Evolutionary conservation across 2,797 vertebrate species (phyloP).

Genomic region (Kryptolebias ocellatus): DNA sequence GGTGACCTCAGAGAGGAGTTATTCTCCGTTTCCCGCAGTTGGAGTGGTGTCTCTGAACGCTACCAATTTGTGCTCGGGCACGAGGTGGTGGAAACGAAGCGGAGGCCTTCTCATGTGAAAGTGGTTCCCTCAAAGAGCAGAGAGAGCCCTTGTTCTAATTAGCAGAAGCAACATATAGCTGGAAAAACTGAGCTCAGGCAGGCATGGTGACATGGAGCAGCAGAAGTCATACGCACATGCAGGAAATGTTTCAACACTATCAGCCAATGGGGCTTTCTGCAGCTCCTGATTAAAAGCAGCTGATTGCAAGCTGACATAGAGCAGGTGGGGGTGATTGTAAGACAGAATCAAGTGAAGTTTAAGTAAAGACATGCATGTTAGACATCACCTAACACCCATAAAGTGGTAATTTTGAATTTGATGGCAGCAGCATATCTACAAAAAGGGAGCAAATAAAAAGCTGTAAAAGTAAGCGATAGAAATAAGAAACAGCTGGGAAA

Average conservation of each 20-base stretch:
- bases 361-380: slow-evolving; percentile 4
- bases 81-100: slow-evolving; percentile 39
- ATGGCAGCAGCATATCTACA: too few species aligned
- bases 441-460: too few species aligned
- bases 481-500: too few species aligned
- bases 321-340: slow-evolving; percentile 18
- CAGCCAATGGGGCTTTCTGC: slow-evolving; percentile 15
- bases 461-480: too few species aligned
- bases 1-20: slow-evolving; percentile 50
- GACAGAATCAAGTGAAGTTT: slow-evolving; percentile 10
- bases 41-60: slow-evolving; percentile 31
- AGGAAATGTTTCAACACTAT: slow-evolving; percentile 33
- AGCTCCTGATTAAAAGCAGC: slow-evolving; percentile 51
- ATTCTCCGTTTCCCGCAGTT: slow-evolving; percentile 37
- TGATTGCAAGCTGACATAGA: slow-evolving; percentile 5
- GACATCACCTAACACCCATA: too few species aligned
- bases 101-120: slow-evolving; percentile 68
- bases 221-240: slow-evolving; percentile 1
- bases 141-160: slow-evolving; percentile 60
- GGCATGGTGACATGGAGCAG: slow-evolving; percentile 45
- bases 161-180: slow-evolving; percentile 53
- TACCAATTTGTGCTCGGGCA: slow-evolving; percentile 32
- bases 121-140: slow-evolving; percentile 54
- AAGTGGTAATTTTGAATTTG: too few species aligned
- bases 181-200: slow-evolving; percentile 77